phyloP scores from a whole-genome alignment of 92 coral and sea anemone species.

The Palythoa grandis region DNA sequence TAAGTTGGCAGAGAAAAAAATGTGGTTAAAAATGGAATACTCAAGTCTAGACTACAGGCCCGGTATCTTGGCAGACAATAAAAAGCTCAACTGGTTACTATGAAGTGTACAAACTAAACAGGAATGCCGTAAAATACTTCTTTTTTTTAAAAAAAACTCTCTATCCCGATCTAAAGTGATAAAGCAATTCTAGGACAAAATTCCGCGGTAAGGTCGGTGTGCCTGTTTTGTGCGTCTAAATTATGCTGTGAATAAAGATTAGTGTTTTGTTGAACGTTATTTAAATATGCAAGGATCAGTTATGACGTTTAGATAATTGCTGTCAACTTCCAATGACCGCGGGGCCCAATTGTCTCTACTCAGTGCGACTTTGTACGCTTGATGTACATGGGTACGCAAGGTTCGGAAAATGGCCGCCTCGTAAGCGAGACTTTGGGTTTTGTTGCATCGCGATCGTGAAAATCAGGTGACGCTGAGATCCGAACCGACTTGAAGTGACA shows the following conservation, averaged over 20 bases:
- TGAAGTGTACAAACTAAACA: background rate
- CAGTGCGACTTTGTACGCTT: constrained; percentile 62
- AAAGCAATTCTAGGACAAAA: constrained; percentile 21
- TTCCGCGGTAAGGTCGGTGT: background rate
- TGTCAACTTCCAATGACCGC: constrained; percentile 75
- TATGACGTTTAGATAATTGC: constrained; percentile 81
- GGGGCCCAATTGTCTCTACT: constrained; percentile 72
- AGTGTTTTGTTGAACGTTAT: constrained; percentile 45
- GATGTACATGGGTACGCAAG: constrained; percentile 39
- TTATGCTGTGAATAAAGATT: constrained; percentile 33
- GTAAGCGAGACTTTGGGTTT: constrained; percentile 9
- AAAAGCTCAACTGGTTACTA: constrained; percentile 9
- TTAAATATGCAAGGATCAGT: constrained; percentile 76
- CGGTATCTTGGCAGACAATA: constrained; percentile 10
- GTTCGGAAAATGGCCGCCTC: constrained; percentile 38
- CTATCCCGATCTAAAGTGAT: constrained; percentile 4
- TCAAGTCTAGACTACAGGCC: background rate
- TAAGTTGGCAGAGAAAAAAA: background rate
- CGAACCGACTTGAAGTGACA: constrained; percentile 17
- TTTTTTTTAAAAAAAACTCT: background rate
- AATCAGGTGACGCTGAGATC: background rate
- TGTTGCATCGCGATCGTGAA: constrained; percentile 31
- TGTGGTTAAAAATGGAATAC: background rate
- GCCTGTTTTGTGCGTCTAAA: constrained; percentile 22
- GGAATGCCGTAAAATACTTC: background rate